Percentiles rank a stretch among this genome's conserved stretches.
Conservation (phyloP, 2,797 vertebrate genomes). For the Sebastes reedi region DNA sequence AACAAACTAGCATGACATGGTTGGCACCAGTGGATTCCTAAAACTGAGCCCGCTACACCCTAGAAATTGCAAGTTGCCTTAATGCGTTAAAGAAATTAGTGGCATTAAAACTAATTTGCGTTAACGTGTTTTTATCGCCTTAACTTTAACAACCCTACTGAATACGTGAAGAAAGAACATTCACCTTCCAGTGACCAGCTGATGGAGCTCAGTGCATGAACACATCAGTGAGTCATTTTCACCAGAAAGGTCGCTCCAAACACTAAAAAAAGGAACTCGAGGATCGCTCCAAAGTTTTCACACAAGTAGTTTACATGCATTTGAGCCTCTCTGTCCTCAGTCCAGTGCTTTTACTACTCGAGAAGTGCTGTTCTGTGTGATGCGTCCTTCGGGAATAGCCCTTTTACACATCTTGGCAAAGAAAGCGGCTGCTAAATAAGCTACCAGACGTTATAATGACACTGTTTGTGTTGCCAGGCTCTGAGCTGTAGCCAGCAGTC, state of each 20-base stretch:
- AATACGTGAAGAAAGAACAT: background rate
- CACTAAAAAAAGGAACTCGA: background rate
- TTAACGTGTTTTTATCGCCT: too few species aligned
- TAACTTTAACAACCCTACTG: background rate
- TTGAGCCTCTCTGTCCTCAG: background rate
- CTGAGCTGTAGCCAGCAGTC: background rate
- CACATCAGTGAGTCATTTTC: background rate
- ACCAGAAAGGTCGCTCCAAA: background rate
- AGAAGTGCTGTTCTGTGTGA: background rate
- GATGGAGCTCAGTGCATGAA: background rate
- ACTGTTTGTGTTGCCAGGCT: slow-evolving; percentile 22
- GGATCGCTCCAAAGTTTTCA: background rate
- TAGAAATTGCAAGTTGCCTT: too few species aligned
- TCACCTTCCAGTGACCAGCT: background rate
- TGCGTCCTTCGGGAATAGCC: background rate
- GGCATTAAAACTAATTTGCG: too few species aligned
- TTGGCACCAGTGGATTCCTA: too few species aligned
- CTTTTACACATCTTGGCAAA: slow-evolving; percentile 20
- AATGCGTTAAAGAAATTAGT: too few species aligned
- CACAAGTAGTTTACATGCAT: background rate
- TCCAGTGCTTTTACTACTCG: background rate
- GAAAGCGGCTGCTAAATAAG: slow-evolving; percentile 6
- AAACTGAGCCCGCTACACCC: too few species aligned
- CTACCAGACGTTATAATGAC: slow-evolving; percentile 2
- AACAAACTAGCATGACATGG: too few species aligned